Conservation (phyloP, 2,888 invertebrate species). For the Diaphora mendica region DNA sequence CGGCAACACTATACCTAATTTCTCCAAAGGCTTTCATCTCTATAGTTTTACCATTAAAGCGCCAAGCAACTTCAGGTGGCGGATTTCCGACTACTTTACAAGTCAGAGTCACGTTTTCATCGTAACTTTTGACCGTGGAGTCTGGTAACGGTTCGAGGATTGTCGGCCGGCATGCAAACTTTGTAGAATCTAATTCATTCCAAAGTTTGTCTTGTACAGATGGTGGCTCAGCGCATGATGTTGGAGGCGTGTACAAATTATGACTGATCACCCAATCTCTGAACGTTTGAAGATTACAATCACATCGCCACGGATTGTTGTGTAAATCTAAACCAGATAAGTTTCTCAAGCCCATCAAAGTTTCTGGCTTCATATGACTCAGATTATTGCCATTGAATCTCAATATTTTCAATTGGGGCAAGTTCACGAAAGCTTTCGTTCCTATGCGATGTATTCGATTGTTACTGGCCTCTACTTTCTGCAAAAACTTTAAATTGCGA, state of each 20-base stretch:
- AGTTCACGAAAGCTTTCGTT: slow-evolving; percentile 89
- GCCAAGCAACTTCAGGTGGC: slow-evolving; percentile 91
- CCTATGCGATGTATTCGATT: slow-evolving; percentile 91
- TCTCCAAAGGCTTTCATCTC: slow-evolving; percentile 84
- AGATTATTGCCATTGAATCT: slow-evolving; percentile 92
- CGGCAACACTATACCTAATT: slow-evolving; percentile 80
- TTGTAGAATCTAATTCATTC: slow-evolving; percentile 90
- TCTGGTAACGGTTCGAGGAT: slow-evolving; percentile 88
- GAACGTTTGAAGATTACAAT: slow-evolving; percentile 93
- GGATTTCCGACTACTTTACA: slow-evolving; percentile 93
- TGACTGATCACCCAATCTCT: slow-evolving; percentile 91
- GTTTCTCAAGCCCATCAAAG: slow-evolving; percentile 89
- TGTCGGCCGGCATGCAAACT: slow-evolving; percentile 94
- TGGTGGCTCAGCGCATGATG: slow-evolving; percentile 90
- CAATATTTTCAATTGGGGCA: slow-evolving; percentile 89
- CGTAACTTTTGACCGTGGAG: slow-evolving; percentile 88
- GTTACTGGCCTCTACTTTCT: slow-evolving; percentile 92
- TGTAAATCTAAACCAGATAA: slow-evolving; percentile 91
- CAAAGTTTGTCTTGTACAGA: slow-evolving; percentile 90
- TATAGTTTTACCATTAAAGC: slow-evolving; percentile 88
- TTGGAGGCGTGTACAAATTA: slow-evolving; percentile 92
- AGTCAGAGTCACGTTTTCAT: slow-evolving; percentile 90
- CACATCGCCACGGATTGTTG: slow-evolving; percentile 96
- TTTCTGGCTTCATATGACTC: slow-evolving; percentile 88
- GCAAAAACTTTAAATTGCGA: slow-evolving; percentile 90